Evolutionary conservation across 2,797 vertebrate species (phyloP), one percentile per base, ranked within the genome.

Genomic region (Sebastes matsubarae): DNA sequence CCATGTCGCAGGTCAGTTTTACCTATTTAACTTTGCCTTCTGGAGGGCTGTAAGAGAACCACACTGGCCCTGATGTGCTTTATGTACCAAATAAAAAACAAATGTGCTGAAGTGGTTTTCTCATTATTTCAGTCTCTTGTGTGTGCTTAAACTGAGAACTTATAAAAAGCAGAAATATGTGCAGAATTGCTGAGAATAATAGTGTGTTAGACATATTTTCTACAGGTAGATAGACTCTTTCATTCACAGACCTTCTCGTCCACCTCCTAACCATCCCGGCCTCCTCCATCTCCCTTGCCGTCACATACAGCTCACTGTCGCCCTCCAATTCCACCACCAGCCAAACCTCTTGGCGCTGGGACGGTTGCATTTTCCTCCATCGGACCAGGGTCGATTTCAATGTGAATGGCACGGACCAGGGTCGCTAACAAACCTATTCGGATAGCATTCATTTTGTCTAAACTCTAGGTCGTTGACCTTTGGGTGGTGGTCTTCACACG

Each of bases 11-110:
- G n/a, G 79, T 79, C 82, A 78, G 68, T 38, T 88, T 82, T 10
- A 68, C 72, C 38, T 69, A 74, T 84, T 87, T 85, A 81, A 82
- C 69, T 71, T 76, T 82, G 63, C 72, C 79, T 80, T 84, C 11
- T 68, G 77, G 66, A 61, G 68, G 57, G 52, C 61, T 71, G 52
- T 68, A 30, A 72, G 58, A 55, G 27, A 29, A 79, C 57, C 79
- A 46, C 13, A 22, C 77, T 59, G 27, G 55, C 64, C 82, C 78
- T 77, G 81, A 75, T 72, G 22, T 64, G 78, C 89, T 89, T 88
- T 86, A 75, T 78, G 30, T 84, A 89, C 42, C 74, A 87, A 95
- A 95, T 83, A 38, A 91, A 87, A 93, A 63, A 73, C 14, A 30
- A 60, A 75, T 24, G 8, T 71, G 64, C 4, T 73, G 30, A 79